These are phyloP conservation scores for Varroa destructor DNA, from an alignment of 1,140 invertebrate genomes.

Conservation along the genomic window DNA sequence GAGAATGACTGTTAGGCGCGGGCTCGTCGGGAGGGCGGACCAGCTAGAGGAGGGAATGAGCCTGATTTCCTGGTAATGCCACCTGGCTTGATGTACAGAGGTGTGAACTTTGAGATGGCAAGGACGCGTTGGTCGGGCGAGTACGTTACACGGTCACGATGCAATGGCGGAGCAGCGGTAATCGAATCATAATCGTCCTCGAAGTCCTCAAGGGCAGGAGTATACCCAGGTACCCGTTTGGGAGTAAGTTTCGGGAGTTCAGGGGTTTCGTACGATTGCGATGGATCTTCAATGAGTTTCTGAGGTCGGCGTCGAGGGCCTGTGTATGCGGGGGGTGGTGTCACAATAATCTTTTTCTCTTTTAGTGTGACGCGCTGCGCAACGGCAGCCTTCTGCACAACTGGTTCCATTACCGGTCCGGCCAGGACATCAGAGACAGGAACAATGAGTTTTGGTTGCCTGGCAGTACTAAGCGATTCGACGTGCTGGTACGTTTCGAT, in stretches of 20 bases:
- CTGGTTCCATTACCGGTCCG: background rate
- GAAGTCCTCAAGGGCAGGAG: slow-evolving; percentile 16
- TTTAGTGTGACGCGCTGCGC: background rate
- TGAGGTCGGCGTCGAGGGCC: background rate
- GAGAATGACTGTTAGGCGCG: background rate
- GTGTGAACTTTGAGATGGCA: background rate
- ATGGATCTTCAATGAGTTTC: slow-evolving; percentile 25
- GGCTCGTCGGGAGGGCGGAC: slow-evolving; percentile 13
- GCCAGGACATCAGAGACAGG: background rate
- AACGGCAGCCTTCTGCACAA: background rate
- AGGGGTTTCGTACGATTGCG: slow-evolving; percentile 12
- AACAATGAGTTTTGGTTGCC: background rate
- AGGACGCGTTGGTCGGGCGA: background rate
- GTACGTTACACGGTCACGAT: slow-evolving; percentile 13
- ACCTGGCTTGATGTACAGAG: too few species aligned
- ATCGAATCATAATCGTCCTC: slow-evolving; percentile 2
- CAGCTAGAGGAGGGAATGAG: slow-evolving; percentile 11
- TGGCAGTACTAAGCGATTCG: background rate
- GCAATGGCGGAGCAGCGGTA: background rate
- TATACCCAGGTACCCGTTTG: slow-evolving; percentile 7
- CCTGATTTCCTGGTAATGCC: slow-evolving; percentile 20
- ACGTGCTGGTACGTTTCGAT: slow-evolving; percentile 2
- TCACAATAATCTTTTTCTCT: slow-evolving; percentile 18
- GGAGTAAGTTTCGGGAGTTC: slow-evolving; percentile 1
- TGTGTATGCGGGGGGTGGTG: slow-evolving; percentile 1